Base-by-base conservation (phyloP, 2,113 vertebrate species). In the Callospermophilus lateralis region DNA sequence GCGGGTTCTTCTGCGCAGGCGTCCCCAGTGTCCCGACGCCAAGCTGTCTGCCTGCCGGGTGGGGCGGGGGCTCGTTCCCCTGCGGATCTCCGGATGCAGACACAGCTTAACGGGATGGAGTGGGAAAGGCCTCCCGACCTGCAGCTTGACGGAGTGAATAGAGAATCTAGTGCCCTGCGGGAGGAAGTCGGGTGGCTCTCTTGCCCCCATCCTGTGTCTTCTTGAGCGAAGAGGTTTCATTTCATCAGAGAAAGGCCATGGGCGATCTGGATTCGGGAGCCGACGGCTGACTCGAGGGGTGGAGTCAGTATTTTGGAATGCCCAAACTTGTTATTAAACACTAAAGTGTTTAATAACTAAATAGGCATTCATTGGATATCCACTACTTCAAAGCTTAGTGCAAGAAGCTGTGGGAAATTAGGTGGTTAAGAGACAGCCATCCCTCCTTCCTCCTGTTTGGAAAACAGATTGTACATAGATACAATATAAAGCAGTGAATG, bases 1-100 rank as follows among this genome's bases (percentile, higher is more conserved):
- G 63, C 65, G 39, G 58, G 78, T 63, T 63, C 86, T 96, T 93
- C 90, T 95, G 92, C 95, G 98, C 97, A 96, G 95, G 95, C 87
- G 92, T 96, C 55, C 85, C 90, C 81, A 2, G 73, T 92, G 97
- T 97, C 97, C 96, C 79, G 97, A 97, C 97, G 97, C 96, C 97
- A 4, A 92, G 91, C 94, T 81, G 97, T 61, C 90, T 63, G 90
- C 68, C 91, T 89, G 93, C 65, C 7, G 77, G 84, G 45, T 67
- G 95, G 96, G 95, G 97, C 73, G 90, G 94, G 94, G 84, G 84
- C 76, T 76, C 11, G 34, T 53, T 89, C 63, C 77, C 95, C 68
- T 28, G 77, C 39, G 3, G 24, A 63, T 85, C 88, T 16, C 19
- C 28, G 37, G 58, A 77, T 48, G 4, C 72, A n/a, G 72, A 42